Evolutionary conservation across 53 echinoderm and acorn worm genomes (phyloP), one percentile per base, ranked within the genome.

Genomic region (Patiria pectinifera): DNA sequence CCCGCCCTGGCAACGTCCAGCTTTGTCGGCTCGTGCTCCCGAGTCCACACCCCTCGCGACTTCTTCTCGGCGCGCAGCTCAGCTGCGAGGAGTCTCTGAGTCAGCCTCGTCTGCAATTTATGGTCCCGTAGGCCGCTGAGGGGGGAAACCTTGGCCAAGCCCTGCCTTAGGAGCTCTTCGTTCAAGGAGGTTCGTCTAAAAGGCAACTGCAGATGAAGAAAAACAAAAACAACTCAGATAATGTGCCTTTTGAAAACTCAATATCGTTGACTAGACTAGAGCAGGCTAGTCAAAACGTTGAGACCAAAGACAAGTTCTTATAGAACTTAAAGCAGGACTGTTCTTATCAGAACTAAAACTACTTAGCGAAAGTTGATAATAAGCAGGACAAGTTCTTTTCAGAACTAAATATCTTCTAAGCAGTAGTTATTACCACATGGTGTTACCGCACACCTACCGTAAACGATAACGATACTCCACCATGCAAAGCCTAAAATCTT

Each of bases 21-120:
- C 48, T 11, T 45, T 3, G 46, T 82, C 9, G 82, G 82, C 21
- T 15, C 47, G 11, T 53, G 78, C 5, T 90, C 90, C 12, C n/a
- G 80, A 44, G 62, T n/a, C 90, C 90, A 90, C 45, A 90, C 16
- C 21, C 90, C 90, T 7, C 70, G 80, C 13, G 69, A 70, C 69
- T 80, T 90, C 16, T 69, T 90, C 80, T 90, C 80, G 11, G 90
- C 90, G 12, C 62, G 80, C n/a, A 90, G 61, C 48, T 90, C 90
- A 19, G 90, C 90, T n/a, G 66, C 46, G 22, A 90, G 90, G 24
- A 80, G 66, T 49, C 48, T 44, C 48, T 90, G 90, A 12, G 49
- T 48, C 12, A 90, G 80, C 45, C 81, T 80, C 21, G 81, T 69
- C 3, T 24, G 80, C 66, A 80, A 15, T 2, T 45, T 25, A 66